Evolutionary conservation across 2,888 invertebrate species (phyloP).

Genomic region (Mythimna vitellina): DNA sequence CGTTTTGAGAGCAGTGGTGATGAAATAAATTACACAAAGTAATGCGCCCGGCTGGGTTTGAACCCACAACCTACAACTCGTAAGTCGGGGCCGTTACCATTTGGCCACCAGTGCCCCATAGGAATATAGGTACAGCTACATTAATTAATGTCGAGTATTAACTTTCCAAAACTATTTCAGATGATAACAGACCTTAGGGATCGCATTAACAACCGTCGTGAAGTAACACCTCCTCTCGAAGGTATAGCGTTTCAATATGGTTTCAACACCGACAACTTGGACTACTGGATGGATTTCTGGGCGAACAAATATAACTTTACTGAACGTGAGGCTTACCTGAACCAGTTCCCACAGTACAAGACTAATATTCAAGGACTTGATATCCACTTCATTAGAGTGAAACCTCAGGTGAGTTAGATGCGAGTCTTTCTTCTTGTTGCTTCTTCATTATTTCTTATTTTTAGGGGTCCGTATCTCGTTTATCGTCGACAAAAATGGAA

Average conservation of each 20-base stretch:
- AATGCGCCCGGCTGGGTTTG: too few species aligned
- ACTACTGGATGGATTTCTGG: conserved; percentile 94
- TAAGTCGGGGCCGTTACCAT: too few species aligned
- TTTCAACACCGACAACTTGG: conserved; percentile 92
- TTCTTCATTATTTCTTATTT: neutral
- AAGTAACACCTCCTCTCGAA: conserved; percentile 91
- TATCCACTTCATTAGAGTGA: conserved; percentile 89
- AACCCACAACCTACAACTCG: too few species aligned
- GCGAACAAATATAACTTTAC: conserved; percentile 92
- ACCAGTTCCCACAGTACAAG: conserved; percentile 93
- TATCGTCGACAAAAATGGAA: too few species aligned
- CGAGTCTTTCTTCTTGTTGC: neutral
- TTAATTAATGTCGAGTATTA: neutral
- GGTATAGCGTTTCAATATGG: conserved; percentile 95
- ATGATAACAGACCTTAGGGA: conserved; percentile 75
- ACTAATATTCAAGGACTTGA: conserved; percentile 94
- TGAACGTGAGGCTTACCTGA: conserved; percentile 92
- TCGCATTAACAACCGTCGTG: conserved; percentile 75
- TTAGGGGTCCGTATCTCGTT: too few species aligned
- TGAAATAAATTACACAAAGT: too few species aligned
- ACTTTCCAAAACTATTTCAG: conserved; percentile 64
- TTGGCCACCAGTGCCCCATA: too few species aligned
- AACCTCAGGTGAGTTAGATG: conserved; percentile 82
- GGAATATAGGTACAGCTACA: too few species aligned
- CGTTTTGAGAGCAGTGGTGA: too few species aligned